phyloP scores from a whole-genome alignment of 2,888 invertebrate species.

The Rhopalosiphum nymphaeae region DNA sequence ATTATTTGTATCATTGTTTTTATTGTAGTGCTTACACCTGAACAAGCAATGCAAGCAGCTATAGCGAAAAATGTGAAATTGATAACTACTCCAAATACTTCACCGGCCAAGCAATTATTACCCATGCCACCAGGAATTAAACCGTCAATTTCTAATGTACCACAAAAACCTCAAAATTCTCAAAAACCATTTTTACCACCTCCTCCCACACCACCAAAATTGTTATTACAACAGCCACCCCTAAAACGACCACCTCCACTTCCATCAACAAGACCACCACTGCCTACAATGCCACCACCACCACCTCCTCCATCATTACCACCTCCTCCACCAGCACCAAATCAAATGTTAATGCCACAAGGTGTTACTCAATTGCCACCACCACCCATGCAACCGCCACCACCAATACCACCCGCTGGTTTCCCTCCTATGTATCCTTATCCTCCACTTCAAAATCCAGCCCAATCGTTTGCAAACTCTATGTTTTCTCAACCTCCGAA shows the following conservation, averaged over 20 bases:
- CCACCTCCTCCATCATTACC: constrained; percentile 62
- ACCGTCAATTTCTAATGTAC: constrained; percentile 19
- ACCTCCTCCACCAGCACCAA: constrained; percentile 60
- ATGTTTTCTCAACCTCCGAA: constrained; percentile 62
- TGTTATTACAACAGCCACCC: constrained; percentile 1
- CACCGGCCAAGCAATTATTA: constrained; percentile 24
- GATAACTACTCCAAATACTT: constrained; percentile 7
- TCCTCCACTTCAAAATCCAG: constrained; percentile 41
- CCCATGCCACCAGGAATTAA: constrained; percentile 57
- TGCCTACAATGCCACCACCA: constrained; percentile 58
- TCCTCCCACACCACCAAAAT: constrained; percentile 45
- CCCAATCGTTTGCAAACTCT: constrained; percentile 53
- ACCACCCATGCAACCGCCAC: constrained; percentile 59
- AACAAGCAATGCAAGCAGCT: constrained; percentile 62
- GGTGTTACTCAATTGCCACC: constrained; percentile 62
- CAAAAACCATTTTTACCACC: constrained; percentile 54
- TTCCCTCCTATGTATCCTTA: constrained; percentile 49
- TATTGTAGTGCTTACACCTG: constrained; percentile 60
- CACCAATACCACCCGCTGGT: constrained; percentile 42
- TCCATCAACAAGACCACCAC: constrained; percentile 57
- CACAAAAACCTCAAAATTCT: constrained; percentile 19
- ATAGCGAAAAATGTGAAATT: constrained; percentile 55
- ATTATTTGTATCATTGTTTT: constrained; percentile 39
- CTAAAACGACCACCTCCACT: constrained; percentile 38
- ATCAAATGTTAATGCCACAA: constrained; percentile 55